These are phyloP conservation scores for Callionymus lyra DNA, from an alignment of 2,113 vertebrate genomes.

Conservation along the genomic window DNA sequence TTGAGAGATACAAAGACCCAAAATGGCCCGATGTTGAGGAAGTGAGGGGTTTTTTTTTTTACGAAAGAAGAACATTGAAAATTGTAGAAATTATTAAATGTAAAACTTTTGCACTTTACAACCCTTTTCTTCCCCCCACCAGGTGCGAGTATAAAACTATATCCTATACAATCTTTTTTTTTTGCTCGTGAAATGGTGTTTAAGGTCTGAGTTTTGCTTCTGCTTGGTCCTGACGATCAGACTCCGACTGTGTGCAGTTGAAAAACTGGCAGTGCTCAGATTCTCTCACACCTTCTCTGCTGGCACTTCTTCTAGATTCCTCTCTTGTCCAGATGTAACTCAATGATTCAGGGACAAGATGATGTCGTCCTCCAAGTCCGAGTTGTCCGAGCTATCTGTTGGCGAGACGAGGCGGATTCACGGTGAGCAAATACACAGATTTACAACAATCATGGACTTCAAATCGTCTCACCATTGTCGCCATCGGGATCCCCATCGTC, in stretches of 20 bases:
- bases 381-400: slow-evolving; percentile 95
- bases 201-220: slow-evolving; percentile 1
- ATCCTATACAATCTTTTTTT: slow-evolving; percentile 40
- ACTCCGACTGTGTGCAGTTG: slow-evolving; percentile 15
- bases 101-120: slow-evolving; percentile 21
- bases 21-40: background rate
- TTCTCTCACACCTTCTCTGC: slow-evolving; percentile 17
- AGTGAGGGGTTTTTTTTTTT: no score
- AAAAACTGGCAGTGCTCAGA: slow-evolving; percentile 34
- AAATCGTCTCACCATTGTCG: slow-evolving; percentile 76
- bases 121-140: slow-evolving; percentile 10
- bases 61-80: no score
- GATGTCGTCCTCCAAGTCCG: slow-evolving; percentile 96
- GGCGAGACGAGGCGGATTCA: slow-evolving; percentile 25
- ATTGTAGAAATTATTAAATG: slow-evolving; percentile 16
- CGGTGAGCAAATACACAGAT: background rate
- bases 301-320: slow-evolving; percentile 8
- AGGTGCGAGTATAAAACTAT: slow-evolving; percentile 43
- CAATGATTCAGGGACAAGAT: slow-evolving; percentile 80
- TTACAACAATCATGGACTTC: background rate
- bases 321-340: slow-evolving; percentile 25
- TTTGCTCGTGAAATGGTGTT: background rate
- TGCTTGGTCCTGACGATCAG: slow-evolving; percentile 11
- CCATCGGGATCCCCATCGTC: slow-evolving; percentile 82
- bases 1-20: background rate